These are phyloP conservation scores for Elephas maximus DNA, from an alignment of 2,113 vertebrate species.

Conservation along the genomic window DNA sequence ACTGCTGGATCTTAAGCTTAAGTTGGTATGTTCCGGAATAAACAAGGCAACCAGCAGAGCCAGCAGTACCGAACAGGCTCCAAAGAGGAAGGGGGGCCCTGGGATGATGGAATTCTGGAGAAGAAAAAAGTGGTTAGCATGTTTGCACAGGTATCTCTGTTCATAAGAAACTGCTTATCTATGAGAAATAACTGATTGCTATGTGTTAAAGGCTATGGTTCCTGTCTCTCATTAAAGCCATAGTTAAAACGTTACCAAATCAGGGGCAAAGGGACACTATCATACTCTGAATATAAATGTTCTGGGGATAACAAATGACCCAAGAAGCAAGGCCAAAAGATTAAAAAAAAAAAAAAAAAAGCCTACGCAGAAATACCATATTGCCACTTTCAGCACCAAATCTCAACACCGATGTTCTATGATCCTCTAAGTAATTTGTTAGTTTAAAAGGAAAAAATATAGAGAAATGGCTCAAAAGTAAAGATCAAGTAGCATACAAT, in stretches of 20 bases:
- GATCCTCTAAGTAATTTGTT: neutral
- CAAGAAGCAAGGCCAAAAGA: neutral
- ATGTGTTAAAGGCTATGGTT: neutral
- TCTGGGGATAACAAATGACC: neutral
- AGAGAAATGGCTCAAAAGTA: neutral
- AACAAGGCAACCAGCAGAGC: conserved; percentile 95
- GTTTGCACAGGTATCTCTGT: neutral
- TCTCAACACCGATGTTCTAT: neutral
- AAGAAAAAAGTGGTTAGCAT: conserved; percentile 42
- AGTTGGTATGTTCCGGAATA: conserved; percentile 93
- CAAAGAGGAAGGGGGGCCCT: conserved; percentile 93
- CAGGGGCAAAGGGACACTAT: neutral
- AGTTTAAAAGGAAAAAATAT: neutral
- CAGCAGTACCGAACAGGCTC: conserved; percentile 93
- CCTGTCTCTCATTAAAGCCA: neutral
- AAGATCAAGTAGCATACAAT: neutral
- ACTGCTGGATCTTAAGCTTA: conserved; percentile 88
- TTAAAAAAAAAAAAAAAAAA: neutral
- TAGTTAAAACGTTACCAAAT: neutral
- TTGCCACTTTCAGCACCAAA: neutral
- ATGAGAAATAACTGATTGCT: neutral
- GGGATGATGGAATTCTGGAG: conserved; percentile 93
- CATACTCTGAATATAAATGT: neutral
- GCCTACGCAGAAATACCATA: neutral
- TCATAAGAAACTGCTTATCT: neutral